Base-by-base conservation (phyloP, 2,888 invertebrate species). In the Cheilosia soror region DNA sequence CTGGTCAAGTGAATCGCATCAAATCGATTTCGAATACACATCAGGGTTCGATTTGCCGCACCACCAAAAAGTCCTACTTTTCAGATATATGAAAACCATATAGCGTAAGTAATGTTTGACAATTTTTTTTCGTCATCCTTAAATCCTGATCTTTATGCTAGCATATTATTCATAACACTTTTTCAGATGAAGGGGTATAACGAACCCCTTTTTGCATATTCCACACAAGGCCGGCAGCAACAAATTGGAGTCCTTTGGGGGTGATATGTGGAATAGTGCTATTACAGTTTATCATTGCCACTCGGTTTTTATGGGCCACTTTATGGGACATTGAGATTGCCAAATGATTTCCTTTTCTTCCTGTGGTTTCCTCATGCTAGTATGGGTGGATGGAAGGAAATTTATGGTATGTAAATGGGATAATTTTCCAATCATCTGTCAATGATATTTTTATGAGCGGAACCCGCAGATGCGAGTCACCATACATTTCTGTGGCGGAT, bases 371-470 rank as follows among this genome's bases (percentile, higher is more conserved):
- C 11, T 37, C 11, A 4, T 37, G 37, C 37, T 3, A 11, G 9
- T 7, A 44, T 47, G 55, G 77, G 53, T 47, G 55, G 77, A 68
- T 7, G 62, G 66, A 62, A 42, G 58, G 66, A 58, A 66, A 89
- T 89, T 89, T 89, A 89, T 89, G 88, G 88, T 88, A 89, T 90
- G 89, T 88, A 89, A 89, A 90, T 90, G 88, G 77, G 87, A 87
- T 88, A 89, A 88, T 89, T 89, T 89, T 88, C 87, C 88, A 88
- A 89, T 89, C 88, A 88, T 87, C 88, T 89, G 88, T 88, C 89
- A 87, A 87, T 88, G 85, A 80, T 81, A 63, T 71, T 80, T 77
- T 78, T 77, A 72, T 58, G 71, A 62, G 65, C 47, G 55, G 47
- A 75, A 11, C 13, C 42, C 40, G 33, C 62, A 62, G 44, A 47